Conservation (phyloP, 2,797 vertebrate species). For the Microcaecilia unicolor region DNA sequence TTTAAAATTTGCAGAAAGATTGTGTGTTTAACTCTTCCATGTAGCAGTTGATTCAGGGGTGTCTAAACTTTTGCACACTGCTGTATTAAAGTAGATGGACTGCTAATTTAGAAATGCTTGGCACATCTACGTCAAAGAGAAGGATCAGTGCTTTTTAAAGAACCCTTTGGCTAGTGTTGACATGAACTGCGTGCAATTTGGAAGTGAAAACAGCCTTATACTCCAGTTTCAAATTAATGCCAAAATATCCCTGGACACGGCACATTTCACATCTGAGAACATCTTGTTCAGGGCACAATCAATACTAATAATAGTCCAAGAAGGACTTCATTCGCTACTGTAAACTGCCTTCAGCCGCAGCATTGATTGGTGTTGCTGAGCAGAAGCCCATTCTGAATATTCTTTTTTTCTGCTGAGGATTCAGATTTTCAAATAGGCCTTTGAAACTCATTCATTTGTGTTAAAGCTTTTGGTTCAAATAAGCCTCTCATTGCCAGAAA, state of each 20-base stretch:
- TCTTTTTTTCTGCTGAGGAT: no score
- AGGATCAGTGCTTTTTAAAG: constrained; percentile 7
- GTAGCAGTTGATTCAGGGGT: no score
- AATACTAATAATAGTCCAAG: constrained; percentile 49
- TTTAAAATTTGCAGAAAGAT: no score
- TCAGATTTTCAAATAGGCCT: no score
- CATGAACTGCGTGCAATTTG: constrained; percentile 19
- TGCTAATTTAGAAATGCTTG: constrained; percentile 10
- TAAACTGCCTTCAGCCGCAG: constrained; percentile 10
- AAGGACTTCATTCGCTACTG: constrained; percentile 2
- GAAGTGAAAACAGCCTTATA: constrained; percentile 45
- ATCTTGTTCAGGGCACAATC: constrained; percentile 48
- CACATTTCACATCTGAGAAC: constrained; percentile 37
- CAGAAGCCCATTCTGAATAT: not conserved
- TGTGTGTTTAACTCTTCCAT: no score
- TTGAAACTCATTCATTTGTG: no score
- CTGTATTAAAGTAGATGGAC: no score
- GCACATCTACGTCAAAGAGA: not conserved
- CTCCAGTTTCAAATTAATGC: constrained; percentile 53
- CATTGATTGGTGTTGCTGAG: not conserved
- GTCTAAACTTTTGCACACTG: no score
- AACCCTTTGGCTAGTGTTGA: constrained; percentile 8
- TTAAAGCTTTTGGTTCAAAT: no score
- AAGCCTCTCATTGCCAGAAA: no score
- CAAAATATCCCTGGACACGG: constrained; percentile 63